Evolutionary conservation across 2,888 invertebrate species (phyloP), one percentile per base, ranked within the genome.

Genomic region (Linnaemya vulpina): DNA sequence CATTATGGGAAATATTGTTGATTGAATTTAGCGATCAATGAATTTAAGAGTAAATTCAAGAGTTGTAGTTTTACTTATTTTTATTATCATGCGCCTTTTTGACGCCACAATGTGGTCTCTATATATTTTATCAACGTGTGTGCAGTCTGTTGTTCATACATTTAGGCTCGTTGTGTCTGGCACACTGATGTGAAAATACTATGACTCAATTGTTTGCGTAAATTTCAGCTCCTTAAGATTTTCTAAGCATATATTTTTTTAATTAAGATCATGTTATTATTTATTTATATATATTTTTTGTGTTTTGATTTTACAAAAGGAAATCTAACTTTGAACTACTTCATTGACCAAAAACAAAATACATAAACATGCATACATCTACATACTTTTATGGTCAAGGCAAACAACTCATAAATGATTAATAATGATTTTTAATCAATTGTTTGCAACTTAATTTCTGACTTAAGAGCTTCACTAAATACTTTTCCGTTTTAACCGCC

Each of bases 271-370:
- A 49, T 82, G 70, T 76, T 78, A 43, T 68, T 38, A 73, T 35
- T 60, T 58, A 58, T 35, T n/a, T 58, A 58, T 58, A 51, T 68
- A 58, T 58, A 68, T 68, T 43, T 75, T 55, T 53, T 60, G 30
- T 55, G 17, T 49, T 71, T 76, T 70, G 15, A 70, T 70, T 82
- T 77, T 83, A 40, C 43, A 86, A 86, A 86, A 86, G 86, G 85
- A 86, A 86, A 86, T 86, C 67, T 85, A 86, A 85, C 86, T 86
- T 86, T 85, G 83, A 86, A 81, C 87, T 73, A 86, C 77, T 81
- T 87, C 78, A 43, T 17, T 71, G 35, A 67, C 43, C 15, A 43
- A 77, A 76, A 60, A 60, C 5, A 68, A 58, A 55, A 8, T 9
- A 43, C 62, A 60, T 68, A 51, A n/a, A n/a, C 5, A 30, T 30